Base-by-base conservation (phyloP, 2,888 invertebrate genomes). In the Ptilodon capucinus region DNA sequence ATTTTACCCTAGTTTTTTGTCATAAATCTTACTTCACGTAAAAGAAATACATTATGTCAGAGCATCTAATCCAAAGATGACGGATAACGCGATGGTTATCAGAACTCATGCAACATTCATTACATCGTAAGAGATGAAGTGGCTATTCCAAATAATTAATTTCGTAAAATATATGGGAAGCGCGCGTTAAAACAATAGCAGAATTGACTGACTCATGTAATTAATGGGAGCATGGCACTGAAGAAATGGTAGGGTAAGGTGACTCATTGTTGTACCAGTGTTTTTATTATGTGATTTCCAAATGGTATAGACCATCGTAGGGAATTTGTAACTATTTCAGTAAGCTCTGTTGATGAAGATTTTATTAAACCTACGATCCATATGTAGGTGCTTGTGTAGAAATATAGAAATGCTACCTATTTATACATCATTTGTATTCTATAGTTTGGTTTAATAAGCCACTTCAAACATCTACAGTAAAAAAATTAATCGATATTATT, bases 111-210 rank as follows among this genome's bases (percentile, higher is more conserved):
- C 54, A 64, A 64, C 58, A 43, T 60, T 54, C 58, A 43, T 60
- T 54, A 48, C 47, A 51, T 19, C 46, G 50, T 44, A 52, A 35
- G 48, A 55, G 48, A 53, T 41, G 40, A 56, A 60, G 48, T 63
- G 54, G 17, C 53, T 47, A 59, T 61, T 65, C 51, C 21, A 54
- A 58, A 64, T 50, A 61, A 66, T 64, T 60, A 68, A 59, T 68
- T 57, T 62, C 49, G 51, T 54, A 57, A 67, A 56, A 57, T 48
- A 66, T 69, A 66, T 69, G 68, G 54, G 68, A 70, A 60, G 42
- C 5, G n/a, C n/a, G 25, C 40, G 8, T 44, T 40, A 18, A 30
- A 42, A 70, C 71, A 70, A 70, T 70, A 40, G 64, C 18, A 40
- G 50, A 53, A 59, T 57, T 55, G 41, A 57, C 59, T 52, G 54